phyloP scores from a whole-genome alignment of 1,140 invertebrate genomes.

The Parapsyche elsis region DNA sequence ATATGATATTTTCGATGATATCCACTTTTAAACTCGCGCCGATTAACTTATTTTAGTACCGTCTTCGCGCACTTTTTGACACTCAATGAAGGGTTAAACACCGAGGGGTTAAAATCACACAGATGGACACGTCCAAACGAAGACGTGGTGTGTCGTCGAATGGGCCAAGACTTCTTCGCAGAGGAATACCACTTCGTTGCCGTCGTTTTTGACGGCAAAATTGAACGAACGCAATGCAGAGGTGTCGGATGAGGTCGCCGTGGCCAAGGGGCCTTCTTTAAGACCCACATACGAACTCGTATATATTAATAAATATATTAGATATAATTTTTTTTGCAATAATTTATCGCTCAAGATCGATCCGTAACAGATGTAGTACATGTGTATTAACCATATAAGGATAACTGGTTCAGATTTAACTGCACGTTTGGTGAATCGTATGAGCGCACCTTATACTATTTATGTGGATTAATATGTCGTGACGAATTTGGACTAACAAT shows the following conservation, averaged over 20 bases:
- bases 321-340: neutral
- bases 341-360: neutral
- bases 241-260: slow-evolving; percentile 19
- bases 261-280: neutral
- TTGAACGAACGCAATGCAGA: neutral
- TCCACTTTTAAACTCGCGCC: too few species aligned
- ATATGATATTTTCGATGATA: too few species aligned
- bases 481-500: too few species aligned
- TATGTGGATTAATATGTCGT: too few species aligned
- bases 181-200: neutral
- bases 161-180: neutral
- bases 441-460: too few species aligned
- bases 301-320: neutral
- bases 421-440: neutral
- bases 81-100: too few species aligned
- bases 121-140: slow-evolving; percentile 11
- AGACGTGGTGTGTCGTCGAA: slow-evolving; percentile 2
- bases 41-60: too few species aligned
- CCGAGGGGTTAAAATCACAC: neutral
- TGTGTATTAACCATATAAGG: neutral
- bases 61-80: too few species aligned
- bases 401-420: slow-evolving; percentile 10
- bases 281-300: neutral
- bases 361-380: neutral
- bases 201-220: slow-evolving; percentile 22